Percentiles rank a stretch among this genome's conserved stretches.
These are phyloP conservation scores for Bilobella aurantiaca DNA, from an alignment of 1,140 invertebrate species.

Conservation along the genomic window DNA sequence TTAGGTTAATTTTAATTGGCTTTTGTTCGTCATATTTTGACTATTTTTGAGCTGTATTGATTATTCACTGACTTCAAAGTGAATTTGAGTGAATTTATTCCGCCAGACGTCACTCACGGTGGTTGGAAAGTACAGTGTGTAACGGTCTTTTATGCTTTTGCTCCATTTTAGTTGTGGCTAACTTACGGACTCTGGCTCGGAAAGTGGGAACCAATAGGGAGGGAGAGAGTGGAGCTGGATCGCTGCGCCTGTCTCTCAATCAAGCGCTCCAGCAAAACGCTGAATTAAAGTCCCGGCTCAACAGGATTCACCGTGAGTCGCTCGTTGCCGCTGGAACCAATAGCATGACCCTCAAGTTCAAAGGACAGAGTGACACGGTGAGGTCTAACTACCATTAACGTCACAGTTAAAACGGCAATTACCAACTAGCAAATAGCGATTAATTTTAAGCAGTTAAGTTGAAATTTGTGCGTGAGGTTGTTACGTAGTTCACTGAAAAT, in stretches of 20 bases:
- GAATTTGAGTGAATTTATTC: no score
- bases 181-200: slow-evolving; percentile 23
- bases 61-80: no score
- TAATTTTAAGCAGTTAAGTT: background rate
- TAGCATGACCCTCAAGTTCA: slow-evolving; percentile 28
- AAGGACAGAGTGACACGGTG: slow-evolving; percentile 35
- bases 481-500: no score
- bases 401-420: no score
- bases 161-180: slow-evolving; percentile 25
- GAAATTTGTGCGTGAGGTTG: no score
- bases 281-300: slow-evolving; percentile 54
- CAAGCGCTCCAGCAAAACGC: slow-evolving; percentile 62
- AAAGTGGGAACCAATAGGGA: slow-evolving; percentile 17
- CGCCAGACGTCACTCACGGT: no score
- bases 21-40: no score
- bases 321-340: slow-evolving; percentile 29
- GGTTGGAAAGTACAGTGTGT: no score
- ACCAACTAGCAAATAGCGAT: background rate
- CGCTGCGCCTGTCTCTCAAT: slow-evolving; percentile 49
- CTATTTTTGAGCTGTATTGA: no score
- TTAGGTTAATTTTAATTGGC: no score
- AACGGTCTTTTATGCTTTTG: no score
- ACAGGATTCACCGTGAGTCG: slow-evolving; percentile 51
- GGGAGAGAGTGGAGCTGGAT: slow-evolving; percentile 37
- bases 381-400: slow-evolving; percentile 10